Percentiles rank a stretch among this genome's conserved stretches.
Conservation (phyloP, 1,140 invertebrate species). For the Drosophila sp. region DNA sequence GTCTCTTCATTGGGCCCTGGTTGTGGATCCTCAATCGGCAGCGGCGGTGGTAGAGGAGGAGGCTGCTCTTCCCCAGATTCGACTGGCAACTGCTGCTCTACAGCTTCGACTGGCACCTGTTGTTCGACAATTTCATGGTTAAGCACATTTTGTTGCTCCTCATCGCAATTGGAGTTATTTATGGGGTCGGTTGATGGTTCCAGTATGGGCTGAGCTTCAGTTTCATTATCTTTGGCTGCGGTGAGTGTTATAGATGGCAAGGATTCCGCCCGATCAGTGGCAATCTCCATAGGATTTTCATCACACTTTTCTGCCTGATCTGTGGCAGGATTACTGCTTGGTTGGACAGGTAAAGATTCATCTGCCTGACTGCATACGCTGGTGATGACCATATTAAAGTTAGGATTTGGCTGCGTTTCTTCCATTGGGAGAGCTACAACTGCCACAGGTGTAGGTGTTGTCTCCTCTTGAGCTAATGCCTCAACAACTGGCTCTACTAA, state of each 20-base stretch:
- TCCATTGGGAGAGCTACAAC: not conserved
- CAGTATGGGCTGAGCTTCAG: conserved; percentile 35
- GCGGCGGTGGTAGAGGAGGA: not conserved
- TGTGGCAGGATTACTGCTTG: not conserved
- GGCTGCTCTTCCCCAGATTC: not conserved
- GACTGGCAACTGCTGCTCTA: not conserved
- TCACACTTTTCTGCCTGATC: not conserved
- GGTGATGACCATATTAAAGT: conserved; percentile 62
- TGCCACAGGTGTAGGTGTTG: not conserved
- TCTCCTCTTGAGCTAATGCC: not conserved
- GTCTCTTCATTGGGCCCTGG: conserved; percentile 63
- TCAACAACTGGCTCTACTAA: not conserved
- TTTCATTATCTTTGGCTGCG: conserved; percentile 56
- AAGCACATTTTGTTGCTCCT: conserved; percentile 73
- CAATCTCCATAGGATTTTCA: not conserved
- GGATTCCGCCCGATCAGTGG: not conserved
- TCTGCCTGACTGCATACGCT: conserved; percentile 59
- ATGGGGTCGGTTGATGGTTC: not conserved
- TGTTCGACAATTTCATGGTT: conserved; percentile 66
- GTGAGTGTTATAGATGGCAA: conserved; percentile 29
- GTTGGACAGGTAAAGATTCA: not conserved
- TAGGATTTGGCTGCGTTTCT: not conserved
- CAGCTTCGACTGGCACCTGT: conserved; percentile 10
- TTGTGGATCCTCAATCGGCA: not conserved
- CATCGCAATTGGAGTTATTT: conserved; percentile 46